phyloP scores from a whole-genome alignment of 2,888 invertebrate species.

The Caenorhabditis wallacei region DNA sequence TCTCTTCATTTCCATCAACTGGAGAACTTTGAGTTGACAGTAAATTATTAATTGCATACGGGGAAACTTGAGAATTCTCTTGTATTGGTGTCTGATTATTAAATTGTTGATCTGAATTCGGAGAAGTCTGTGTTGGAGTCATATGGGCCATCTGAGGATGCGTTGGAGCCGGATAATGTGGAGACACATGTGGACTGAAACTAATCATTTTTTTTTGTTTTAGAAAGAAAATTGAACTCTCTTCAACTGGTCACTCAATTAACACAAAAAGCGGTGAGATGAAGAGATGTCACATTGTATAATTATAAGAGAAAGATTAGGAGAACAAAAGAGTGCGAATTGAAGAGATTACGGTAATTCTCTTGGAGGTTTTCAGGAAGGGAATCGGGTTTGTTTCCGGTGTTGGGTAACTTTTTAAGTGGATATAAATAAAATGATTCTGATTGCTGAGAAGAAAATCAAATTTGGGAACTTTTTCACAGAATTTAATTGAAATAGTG shows the following conservation, averaged over 20 bases:
- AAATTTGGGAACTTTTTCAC: too few species aligned
- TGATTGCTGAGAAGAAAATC: too few species aligned
- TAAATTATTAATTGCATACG: conserved; percentile 50
- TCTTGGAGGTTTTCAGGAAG: background rate
- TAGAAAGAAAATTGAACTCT: background rate
- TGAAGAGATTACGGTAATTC: conserved; percentile 1
- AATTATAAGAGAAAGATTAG: background rate
- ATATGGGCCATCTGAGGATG: background rate
- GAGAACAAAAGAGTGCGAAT: background rate
- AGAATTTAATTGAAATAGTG: too few species aligned
- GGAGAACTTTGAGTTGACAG: conserved; percentile 22
- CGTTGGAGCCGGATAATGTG: conserved; percentile 14
- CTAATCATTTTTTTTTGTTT: background rate
- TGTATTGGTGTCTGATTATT: conserved; percentile 7
- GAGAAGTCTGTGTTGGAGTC: background rate
- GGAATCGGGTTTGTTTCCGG: too few species aligned
- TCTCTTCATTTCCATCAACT: conserved; percentile 13
- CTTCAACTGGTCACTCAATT: background rate
- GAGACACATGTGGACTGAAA: conserved; percentile 10
- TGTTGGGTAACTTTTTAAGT: too few species aligned
- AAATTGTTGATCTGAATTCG: background rate
- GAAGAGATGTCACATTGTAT: background rate
- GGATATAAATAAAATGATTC: too few species aligned
- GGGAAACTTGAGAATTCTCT: background rate
- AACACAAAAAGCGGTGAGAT: conserved; percentile 1